Evolutionary conservation across 2,113 vertebrate genomes (phyloP).

Genomic region (Okapia johnstoni): DNA sequence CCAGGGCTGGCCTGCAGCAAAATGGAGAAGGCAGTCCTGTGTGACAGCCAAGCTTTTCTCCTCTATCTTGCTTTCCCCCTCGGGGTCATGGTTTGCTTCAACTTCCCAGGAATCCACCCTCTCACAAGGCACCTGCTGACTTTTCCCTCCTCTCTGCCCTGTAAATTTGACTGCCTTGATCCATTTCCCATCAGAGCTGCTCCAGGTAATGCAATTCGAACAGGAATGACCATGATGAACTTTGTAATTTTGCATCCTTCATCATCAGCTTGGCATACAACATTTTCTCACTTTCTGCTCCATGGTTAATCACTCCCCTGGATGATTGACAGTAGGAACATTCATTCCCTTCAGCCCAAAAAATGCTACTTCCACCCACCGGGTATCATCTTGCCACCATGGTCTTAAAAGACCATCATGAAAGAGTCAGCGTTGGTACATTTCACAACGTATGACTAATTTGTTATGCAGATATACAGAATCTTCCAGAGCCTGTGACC

Average conservation of each 20-base stretch:
- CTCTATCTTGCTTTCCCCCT: background rate
- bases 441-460: background rate
- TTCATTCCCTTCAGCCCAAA: background rate
- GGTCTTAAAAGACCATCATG: background rate
- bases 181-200: background rate
- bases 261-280: background rate
- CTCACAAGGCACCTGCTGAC: background rate
- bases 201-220: background rate
- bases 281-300: background rate
- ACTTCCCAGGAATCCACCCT: background rate
- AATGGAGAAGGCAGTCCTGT: rapidly evolving
- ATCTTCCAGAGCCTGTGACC: background rate
- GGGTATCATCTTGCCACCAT: background rate
- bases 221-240: background rate
- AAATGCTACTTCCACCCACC: background rate
- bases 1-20: background rate
- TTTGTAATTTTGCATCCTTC: background rate
- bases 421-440: background rate
- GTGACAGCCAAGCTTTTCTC: background rate
- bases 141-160: background rate
- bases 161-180: background rate
- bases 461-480: background rate
- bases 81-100: background rate
- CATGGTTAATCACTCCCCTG: background rate
- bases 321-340: background rate